Conservation (phyloP, 1,140 invertebrate species). For the Campoletis sonorensis region DNA sequence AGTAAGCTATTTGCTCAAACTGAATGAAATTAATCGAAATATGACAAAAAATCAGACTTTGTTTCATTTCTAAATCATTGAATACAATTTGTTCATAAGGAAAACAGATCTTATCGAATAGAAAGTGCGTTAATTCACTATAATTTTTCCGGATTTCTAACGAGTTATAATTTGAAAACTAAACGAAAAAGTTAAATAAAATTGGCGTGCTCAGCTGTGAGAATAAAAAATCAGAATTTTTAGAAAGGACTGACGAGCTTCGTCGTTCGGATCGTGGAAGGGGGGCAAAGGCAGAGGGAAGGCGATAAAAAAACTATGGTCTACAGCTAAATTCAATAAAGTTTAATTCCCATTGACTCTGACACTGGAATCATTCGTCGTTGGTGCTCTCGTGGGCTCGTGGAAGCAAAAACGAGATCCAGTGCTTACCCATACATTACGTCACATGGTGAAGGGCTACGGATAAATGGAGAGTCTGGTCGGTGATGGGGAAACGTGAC, state of each 20-base stretch:
- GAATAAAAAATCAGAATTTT: neutral
- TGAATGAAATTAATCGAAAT: no score
- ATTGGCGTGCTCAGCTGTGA: neutral
- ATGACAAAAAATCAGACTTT: no score
- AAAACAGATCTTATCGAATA: no score
- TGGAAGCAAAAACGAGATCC: constrained; percentile 6
- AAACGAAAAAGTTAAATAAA: neutral
- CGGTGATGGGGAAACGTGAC: constrained; percentile 12
- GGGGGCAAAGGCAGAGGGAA: neutral
- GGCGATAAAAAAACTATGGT: constrained; percentile 1
- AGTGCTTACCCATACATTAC: neutral
- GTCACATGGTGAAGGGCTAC: neutral
- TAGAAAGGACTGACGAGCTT: neutral
- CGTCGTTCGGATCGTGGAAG: neutral
- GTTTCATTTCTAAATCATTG: no score
- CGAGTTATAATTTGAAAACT: neutral
- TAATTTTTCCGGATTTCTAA: no score
- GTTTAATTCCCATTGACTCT: constrained; percentile 17
- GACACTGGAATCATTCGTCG: neutral
- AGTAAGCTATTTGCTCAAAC: no score
- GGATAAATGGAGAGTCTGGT: neutral
- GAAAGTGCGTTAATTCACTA: no score
- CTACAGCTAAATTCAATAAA: constrained; percentile 13
- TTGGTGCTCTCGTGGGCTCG: neutral
- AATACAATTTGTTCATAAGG: no score